Evolutionary conservation across 2,797 vertebrate species (phyloP).

Genomic region (Buphagus erythrorhynchus): DNA sequence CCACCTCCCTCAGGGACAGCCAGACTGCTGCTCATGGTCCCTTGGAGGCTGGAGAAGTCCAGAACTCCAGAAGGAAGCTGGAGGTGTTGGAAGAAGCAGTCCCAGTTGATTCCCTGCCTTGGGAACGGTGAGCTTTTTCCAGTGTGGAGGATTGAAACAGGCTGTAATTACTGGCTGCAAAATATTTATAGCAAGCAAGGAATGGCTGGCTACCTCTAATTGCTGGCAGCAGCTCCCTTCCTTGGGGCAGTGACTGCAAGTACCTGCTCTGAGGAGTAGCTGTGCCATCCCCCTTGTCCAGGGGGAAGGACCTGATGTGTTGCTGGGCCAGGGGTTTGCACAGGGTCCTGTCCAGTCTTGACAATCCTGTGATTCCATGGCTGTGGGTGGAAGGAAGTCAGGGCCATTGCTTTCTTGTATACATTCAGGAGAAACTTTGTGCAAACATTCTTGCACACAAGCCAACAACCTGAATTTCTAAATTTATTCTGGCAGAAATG

Average conservation of each 20-base stretch:
- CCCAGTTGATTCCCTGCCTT: not conserved
- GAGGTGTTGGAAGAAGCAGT: not conserved
- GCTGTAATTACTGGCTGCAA: not conserved
- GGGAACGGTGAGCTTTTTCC: not conserved
- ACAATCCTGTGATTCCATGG: not conserved
- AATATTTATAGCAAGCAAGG: conserved; percentile 5
- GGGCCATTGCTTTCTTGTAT: not conserved
- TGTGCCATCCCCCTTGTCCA: not conserved
- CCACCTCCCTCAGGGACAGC: not conserved
- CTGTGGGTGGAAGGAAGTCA: not conserved
- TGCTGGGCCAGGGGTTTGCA: not conserved
- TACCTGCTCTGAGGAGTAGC: not conserved
- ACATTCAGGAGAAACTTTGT: not conserved
- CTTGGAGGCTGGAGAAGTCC: not conserved
- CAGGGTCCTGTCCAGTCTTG: not conserved
- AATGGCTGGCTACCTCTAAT: not conserved
- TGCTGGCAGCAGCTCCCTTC: not conserved
- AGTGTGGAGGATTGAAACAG: not conserved
- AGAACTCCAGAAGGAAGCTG: not conserved
- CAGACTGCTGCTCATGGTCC: not conserved
- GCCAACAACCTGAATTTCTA: not conserved
- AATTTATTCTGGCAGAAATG: not conserved
- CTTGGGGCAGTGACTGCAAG: not conserved
- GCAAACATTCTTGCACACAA: not conserved
- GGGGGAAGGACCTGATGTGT: not conserved